Percentiles rank a stretch among this genome's conserved stretches.
Evolutionary conservation across 2,797 vertebrate species (phyloP).

Genomic region (Liasis olivaceus): DNA sequence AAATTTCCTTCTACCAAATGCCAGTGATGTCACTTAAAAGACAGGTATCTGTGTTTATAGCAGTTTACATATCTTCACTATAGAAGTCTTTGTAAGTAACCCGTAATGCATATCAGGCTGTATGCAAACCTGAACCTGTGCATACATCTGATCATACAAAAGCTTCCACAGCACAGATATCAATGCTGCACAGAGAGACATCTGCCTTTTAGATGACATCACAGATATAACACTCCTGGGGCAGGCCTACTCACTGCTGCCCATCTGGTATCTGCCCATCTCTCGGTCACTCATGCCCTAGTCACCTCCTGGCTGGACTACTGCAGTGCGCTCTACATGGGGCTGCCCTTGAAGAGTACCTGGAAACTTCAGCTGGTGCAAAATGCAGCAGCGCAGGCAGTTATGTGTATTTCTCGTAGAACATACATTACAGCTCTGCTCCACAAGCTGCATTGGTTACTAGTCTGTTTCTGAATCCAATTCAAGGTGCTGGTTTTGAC

Average conservation of each 20-base stretch:
- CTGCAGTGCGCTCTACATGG: too few species aligned
- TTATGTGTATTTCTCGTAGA: too few species aligned
- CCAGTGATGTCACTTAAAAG: background rate
- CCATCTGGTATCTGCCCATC: background rate
- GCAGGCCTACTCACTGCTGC: background rate
- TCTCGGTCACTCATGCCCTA: too few species aligned
- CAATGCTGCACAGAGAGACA: background rate
- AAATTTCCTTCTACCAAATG: background rate
- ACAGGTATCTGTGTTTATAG: background rate
- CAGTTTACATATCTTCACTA: background rate
- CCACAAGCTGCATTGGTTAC: too few species aligned
- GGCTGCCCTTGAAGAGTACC: too few species aligned
- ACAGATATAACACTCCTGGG: background rate
- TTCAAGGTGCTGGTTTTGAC: too few species aligned
- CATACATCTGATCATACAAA: background rate
- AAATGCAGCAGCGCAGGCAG: too few species aligned
- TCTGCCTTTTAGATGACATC: background rate
- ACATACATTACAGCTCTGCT: too few species aligned
- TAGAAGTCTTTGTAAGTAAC: background rate
- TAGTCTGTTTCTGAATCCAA: too few species aligned
- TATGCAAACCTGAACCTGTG: background rate
- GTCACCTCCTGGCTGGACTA: too few species aligned
- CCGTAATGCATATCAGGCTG: background rate
- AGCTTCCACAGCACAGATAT: background rate
- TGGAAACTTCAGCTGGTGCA: too few species aligned